phyloP scores from a whole-genome alignment of 2,797 vertebrate species.

The Poecilia gillii region DNA sequence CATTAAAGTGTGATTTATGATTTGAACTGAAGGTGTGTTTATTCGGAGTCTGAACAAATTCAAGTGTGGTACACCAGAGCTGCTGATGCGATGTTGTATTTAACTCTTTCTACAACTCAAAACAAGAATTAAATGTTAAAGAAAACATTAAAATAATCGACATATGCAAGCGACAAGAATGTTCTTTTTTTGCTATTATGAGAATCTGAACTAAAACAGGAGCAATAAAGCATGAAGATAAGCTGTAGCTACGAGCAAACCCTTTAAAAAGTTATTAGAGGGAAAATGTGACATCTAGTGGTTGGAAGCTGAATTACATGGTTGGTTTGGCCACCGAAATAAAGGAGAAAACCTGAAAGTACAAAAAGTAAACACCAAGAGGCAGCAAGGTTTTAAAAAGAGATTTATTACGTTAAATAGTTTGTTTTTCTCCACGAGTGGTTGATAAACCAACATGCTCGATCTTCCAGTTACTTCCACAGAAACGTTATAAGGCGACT shows the following conservation, averaged over 20 bases:
- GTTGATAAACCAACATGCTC: not conserved
- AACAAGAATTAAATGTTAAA: not conserved
- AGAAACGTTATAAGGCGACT: not conserved
- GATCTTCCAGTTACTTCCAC: slow-evolving; percentile 3
- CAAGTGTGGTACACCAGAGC: not conserved
- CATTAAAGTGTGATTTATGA: slow-evolving; percentile 71
- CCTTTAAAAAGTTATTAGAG: not conserved
- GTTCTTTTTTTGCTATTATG: not conserved
- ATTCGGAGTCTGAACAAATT: not conserved
- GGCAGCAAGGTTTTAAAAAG: slow-evolving; percentile 12
- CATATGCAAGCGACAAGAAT: too few relatives aligned
- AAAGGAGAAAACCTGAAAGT: not conserved
- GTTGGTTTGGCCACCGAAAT: not conserved
- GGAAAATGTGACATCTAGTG: slow-evolving; percentile 10
- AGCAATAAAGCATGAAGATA: not conserved
- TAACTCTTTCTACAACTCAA: not conserved
- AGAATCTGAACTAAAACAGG: not conserved
- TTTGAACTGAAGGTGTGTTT: slow-evolving; percentile 18
- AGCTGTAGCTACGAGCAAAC: not conserved
- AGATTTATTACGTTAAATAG: slow-evolving; percentile 39
- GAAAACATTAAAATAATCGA: not conserved
- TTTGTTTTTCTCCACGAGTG: not conserved
- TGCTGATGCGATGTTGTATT: not conserved
- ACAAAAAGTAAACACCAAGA: slow-evolving; percentile 4
- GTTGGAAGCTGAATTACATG: slow-evolving; percentile 1